phyloP scores from a whole-genome alignment of 1,140 invertebrate genomes.

The Zaprionus taronus region DNA sequence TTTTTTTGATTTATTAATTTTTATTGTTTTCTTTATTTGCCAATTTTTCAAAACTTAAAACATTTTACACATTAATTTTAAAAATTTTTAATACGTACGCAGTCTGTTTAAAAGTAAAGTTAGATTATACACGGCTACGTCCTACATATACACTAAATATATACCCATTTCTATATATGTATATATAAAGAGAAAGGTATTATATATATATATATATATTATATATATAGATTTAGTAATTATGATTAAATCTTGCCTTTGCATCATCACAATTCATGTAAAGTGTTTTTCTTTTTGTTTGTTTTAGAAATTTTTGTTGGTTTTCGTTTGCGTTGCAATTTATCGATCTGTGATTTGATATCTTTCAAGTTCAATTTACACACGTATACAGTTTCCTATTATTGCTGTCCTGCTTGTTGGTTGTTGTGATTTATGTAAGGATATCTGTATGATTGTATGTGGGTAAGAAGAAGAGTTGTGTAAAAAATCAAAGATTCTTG shows the following conservation, averaged over 20 bases:
- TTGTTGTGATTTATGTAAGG: slow-evolving; percentile 12
- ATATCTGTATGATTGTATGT: slow-evolving; percentile 4
- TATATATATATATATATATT: slow-evolving; percentile 59
- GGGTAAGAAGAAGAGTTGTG: slow-evolving; percentile 15
- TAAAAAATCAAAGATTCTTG: slow-evolving; percentile 53
- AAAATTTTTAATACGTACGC: slow-evolving; percentile 83
- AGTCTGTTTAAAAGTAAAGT: slow-evolving; percentile 83
- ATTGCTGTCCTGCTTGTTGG: slow-evolving; percentile 51
- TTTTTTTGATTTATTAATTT: slow-evolving; percentile 80
- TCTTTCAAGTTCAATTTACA: slow-evolving; percentile 61
- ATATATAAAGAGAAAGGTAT: slow-evolving; percentile 73
- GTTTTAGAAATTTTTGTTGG: slow-evolving; percentile 53
- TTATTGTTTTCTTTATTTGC: slow-evolving; percentile 83
- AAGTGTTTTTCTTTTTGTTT: slow-evolving; percentile 51
- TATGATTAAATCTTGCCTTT: slow-evolving; percentile 83
- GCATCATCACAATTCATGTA: slow-evolving; percentile 83
- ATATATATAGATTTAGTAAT: slow-evolving; percentile 75
- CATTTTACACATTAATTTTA: slow-evolving; percentile 83
- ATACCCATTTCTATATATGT: slow-evolving; percentile 55
- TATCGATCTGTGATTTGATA: slow-evolving; percentile 33
- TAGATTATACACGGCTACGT: slow-evolving; percentile 79
- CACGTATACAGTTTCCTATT: slow-evolving; percentile 67
- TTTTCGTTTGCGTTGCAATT: slow-evolving; percentile 64
- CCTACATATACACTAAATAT: slow-evolving; percentile 75
- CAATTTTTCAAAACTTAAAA: slow-evolving; percentile 83